These are phyloP conservation scores for Rhabdomys dilectus DNA, from an alignment of 2,113 vertebrate species.

Conservation along the genomic window DNA sequence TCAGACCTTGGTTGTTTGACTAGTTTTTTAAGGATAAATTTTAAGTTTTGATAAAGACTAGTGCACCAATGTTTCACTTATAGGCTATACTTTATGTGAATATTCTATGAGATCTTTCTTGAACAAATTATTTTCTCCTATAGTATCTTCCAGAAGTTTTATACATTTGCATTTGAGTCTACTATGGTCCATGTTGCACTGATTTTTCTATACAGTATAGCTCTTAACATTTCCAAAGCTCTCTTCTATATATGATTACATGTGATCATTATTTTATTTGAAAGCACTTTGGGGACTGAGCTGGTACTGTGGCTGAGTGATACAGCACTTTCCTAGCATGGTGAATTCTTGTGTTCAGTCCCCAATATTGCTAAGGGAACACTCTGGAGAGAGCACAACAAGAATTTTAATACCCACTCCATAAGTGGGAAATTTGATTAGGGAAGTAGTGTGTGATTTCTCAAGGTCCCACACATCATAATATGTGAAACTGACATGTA, in stretches of 20 bases:
- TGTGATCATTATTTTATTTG: not conserved
- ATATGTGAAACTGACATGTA: constrained; percentile 45
- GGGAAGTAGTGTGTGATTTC: constrained; percentile 35
- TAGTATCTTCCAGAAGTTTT: constrained; percentile 14
- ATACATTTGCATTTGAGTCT: constrained; percentile 55
- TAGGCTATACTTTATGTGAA: constrained; percentile 12
- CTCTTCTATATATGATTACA: constrained; percentile 35
- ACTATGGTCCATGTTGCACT: constrained; percentile 15
- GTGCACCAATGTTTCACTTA: constrained; percentile 24
- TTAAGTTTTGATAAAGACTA: constrained; percentile 48
- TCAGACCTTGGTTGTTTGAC: not conserved
- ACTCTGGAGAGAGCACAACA: constrained; percentile 2
- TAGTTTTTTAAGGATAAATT: not conserved
- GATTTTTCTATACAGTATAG: constrained; percentile 26
- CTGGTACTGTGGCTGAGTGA: not conserved
- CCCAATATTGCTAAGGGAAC: not conserved
- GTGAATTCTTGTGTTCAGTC: not conserved
- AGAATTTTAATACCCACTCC: constrained; percentile 24
- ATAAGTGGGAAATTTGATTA: constrained; percentile 58
- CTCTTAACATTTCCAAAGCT: constrained; percentile 56
- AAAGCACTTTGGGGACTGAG: not conserved
- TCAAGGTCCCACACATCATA: constrained; percentile 29
- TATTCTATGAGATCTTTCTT: constrained; percentile 51
- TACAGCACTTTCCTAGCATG: not conserved
- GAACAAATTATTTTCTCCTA: constrained; percentile 64